Conservation (phyloP, 2,888 invertebrate genomes). For the Drosophila stalkeri region DNA sequence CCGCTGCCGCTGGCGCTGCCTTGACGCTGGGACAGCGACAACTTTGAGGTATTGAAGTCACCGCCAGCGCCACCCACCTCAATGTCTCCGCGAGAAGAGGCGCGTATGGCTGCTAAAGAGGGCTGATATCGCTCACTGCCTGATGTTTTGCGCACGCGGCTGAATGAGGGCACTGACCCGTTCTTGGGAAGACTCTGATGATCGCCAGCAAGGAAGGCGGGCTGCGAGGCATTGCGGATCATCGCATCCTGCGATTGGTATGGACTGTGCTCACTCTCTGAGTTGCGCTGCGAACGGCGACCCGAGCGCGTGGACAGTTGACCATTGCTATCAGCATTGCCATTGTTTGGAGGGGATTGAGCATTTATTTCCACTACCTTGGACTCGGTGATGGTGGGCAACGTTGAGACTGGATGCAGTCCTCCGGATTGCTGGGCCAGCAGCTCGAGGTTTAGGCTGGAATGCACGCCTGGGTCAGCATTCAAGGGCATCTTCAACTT, state of each 20-base stretch:
- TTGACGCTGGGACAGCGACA: constrained; percentile 86
- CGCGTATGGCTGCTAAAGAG: constrained; percentile 92
- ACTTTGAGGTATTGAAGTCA: constrained; percentile 89
- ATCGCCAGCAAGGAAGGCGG: constrained; percentile 89
- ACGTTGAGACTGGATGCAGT: constrained; percentile 92
- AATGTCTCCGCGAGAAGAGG: constrained; percentile 91
- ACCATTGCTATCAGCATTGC: constrained; percentile 76
- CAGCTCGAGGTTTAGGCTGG: constrained; percentile 94
- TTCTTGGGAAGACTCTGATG: constrained; percentile 89
- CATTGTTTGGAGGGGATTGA: constrained; percentile 66
- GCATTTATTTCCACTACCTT: constrained; percentile 87
- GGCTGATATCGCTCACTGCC: constrained; percentile 94
- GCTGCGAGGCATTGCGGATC: constrained; percentile 94
- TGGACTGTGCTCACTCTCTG: constrained; percentile 83
- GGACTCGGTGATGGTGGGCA: constrained; percentile 96
- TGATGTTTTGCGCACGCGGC: constrained; percentile 93
- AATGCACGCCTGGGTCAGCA: constrained; percentile 97
- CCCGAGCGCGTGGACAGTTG: constrained; percentile 72
- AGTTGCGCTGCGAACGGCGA: constrained; percentile 81
- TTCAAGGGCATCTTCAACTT: constrained; percentile 95
- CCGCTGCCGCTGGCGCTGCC: constrained; percentile 73
- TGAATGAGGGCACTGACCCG: constrained; percentile 95
- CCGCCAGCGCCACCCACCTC: constrained; percentile 92
- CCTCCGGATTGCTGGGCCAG: constrained; percentile 88
- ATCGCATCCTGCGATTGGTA: constrained; percentile 86